Conservation (phyloP, 2,797 vertebrate genomes). For the Aythya fuligula region DNA sequence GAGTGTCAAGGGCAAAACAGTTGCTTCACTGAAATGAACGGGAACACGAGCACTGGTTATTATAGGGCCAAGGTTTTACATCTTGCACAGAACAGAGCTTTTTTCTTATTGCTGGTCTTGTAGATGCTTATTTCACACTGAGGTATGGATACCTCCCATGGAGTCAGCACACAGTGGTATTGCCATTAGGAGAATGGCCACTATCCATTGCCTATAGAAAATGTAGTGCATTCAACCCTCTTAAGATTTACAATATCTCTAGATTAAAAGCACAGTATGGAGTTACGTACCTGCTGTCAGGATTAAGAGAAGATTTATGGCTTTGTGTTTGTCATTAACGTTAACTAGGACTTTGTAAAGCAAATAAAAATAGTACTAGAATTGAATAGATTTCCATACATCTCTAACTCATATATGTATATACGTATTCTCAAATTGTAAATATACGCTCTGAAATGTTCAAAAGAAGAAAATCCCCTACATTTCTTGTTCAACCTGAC, state of each 20-base stretch:
- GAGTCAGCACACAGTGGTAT: background rate
- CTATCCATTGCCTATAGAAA: background rate
- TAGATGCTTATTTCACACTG: background rate
- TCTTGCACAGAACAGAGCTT: background rate
- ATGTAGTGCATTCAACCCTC: background rate
- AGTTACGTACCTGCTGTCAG: background rate
- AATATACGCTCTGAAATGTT: background rate
- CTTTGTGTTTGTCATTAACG: background rate
- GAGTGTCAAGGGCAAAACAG: background rate
- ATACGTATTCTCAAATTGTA: background rate
- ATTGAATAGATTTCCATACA: background rate
- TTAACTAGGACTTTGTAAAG: background rate
- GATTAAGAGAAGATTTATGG: background rate
- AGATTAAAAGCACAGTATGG: background rate
- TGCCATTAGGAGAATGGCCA: background rate
- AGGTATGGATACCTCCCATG: background rate
- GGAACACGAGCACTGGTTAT: fast-evolving
- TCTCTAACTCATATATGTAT: background rate
- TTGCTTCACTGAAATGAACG: background rate
- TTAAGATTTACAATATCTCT: background rate
- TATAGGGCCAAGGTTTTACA: background rate
- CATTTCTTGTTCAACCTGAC: background rate
- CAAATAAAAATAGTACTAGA: background rate
- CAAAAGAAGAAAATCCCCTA: background rate
- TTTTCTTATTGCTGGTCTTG: background rate